A percentile compares a stretch with the other conserved stretches of the same genome.
Evolutionary conservation across 2,797 vertebrate species (phyloP).

Genomic region (Enteromius afrohamiltoni): DNA sequence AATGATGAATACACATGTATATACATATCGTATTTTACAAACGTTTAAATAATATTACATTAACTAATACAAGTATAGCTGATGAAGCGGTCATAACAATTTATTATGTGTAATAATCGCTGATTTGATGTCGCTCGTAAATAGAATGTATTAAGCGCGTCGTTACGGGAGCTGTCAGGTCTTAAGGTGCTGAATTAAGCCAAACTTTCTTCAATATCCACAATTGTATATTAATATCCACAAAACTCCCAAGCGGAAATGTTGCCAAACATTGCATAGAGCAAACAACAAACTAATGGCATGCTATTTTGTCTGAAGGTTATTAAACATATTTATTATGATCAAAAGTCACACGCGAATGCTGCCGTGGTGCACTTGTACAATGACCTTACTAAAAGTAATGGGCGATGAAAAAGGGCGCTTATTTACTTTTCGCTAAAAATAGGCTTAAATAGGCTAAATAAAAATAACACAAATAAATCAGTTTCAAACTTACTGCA

Average conservation of each 20-base stretch:
- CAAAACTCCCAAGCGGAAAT: neutral
- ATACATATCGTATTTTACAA: neutral
- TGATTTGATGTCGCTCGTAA: neutral
- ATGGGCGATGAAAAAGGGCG: neutral
- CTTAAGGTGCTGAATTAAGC: constrained; percentile 2
- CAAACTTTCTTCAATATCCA: neutral
- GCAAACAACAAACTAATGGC: neutral
- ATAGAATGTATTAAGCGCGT: neutral
- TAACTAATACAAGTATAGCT: neutral
- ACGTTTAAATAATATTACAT: neutral
- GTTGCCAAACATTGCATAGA: neutral
- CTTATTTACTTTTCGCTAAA: neutral
- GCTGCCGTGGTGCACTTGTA: neutral
- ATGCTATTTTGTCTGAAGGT: neutral
- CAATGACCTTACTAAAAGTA: neutral
- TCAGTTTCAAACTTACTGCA: neutral
- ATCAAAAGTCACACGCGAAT: neutral
- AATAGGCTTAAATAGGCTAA: too few species aligned
- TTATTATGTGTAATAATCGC: neutral
- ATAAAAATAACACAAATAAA: neutral
- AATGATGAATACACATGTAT: neutral
- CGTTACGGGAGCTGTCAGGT: neutral
- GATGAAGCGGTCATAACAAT: neutral
- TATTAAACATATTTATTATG: neutral
- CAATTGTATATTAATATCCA: neutral